Base-by-base conservation (phyloP, 2,888 invertebrate species). In the Xestia xanthographa region DNA sequence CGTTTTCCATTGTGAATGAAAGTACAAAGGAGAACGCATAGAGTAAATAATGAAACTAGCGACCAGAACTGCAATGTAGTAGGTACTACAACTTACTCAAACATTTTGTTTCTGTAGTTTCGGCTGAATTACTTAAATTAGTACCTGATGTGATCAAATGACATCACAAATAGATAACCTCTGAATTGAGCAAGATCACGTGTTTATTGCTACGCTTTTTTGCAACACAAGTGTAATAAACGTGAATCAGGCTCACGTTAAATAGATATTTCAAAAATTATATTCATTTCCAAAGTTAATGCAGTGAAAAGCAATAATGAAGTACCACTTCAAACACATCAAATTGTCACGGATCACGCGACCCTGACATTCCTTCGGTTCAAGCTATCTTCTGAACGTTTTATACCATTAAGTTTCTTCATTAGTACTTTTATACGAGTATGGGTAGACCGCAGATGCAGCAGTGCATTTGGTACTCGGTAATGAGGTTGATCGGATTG, bases 401-500 rank as follows among this genome's bases (percentile, higher is more conserved):
- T 65, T 75, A 58, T 76, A 63, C 50, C 26, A 58, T 20, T 38
- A 38, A 53, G 17, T 17, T 72, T 60, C 41, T 65, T 68, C 56
- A 73, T 80, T 71, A 26, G 53, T 80, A 62, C 48, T 67, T 80
- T 41, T 45, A 69, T 63, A 60, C 62, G 29, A n/a, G 67, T 60
- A 67, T 58, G 69, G 50, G 48, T 72, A 66, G 41, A 26, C 63
- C n/a, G 63, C 41, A 41, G 65, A 67, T 84, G 81, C 81, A 84
- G 71, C 73, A 75, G 41, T 84, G 84, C 81, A 80, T 81, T 84
- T 67, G 70, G 86, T 85, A 84, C 82, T 43, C 89, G 82, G 91
- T 92, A 94, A 94, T 93, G 92, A 92, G 92, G 92, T 91, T 90
- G 93, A 93, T 94, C 92, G 90, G 91, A 93, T 94, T 92, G 93